Base-by-base conservation (phyloP, 2,113 vertebrate species). In the Tychaedon coryphoeus region DNA sequence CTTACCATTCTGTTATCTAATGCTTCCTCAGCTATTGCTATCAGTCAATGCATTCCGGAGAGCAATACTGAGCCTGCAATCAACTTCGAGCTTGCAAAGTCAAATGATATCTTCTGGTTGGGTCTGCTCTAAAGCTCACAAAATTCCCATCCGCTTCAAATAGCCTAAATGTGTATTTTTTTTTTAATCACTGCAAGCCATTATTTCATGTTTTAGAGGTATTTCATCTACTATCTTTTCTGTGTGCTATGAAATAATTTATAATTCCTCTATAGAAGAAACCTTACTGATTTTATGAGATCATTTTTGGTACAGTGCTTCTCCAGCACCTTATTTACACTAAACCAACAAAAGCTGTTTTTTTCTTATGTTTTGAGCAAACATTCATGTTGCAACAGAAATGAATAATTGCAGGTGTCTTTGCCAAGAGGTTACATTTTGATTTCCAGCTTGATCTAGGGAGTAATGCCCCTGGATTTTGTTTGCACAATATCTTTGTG, bases 1-100 rank as follows among this genome's bases (percentile, higher is more conserved):
- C 65, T 92, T 88, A 56, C 88, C 61, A 64, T 96, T 95, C 86
- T 93, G 74, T 76, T 94, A 94, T 84, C 60, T 45, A 90, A 85
- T 57, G 66, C 66, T 77, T 67, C 87, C 88, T 88, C 74, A 50
- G 74, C 85, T 80, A 73, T 88, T 92, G 67, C 79, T 64, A 85
- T 88, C 73, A 78, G 87, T 31, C 67, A 26, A 10, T 64, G 77
- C 64, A 64, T 74, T 96, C 93, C 83, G 6, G 29, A 45, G 88
- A 73, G 77, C 60, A 54, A 16, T 53, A 26, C 29, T 80, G 65
- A 92, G 88, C 70, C 82, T 51, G 91, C 88, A 74, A 78, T 33
- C 13, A 24, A 29, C 70, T 85, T 66, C 9, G 31, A 71, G 60
- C 47, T 80, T 57, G n/a, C 24, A 51, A 5, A 3, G 33, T 56